Conservation (phyloP, 2,797 vertebrate genomes). For the Anabas testudineus region DNA sequence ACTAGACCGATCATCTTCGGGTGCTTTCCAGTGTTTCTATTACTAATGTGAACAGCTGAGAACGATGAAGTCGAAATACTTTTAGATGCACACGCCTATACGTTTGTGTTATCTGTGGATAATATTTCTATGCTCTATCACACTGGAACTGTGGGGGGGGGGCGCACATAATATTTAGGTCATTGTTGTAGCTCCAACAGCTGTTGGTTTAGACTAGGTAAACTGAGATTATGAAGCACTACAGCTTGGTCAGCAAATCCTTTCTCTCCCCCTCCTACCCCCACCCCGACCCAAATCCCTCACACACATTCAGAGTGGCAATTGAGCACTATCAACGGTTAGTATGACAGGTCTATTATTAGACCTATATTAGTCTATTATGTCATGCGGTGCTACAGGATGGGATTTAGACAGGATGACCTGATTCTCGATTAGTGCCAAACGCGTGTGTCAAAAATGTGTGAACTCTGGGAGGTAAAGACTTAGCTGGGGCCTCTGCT, state of each 20-base stretch:
- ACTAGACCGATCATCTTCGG: not conserved
- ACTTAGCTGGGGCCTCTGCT: constrained; percentile 52
- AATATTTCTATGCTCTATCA: too few species aligned
- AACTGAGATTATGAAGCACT: constrained; percentile 74
- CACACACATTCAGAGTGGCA: constrained; percentile 39
- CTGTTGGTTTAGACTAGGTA: constrained; percentile 72
- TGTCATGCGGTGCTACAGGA: constrained; percentile 47
- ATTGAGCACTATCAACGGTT: constrained; percentile 7
- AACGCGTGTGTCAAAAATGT: constrained; percentile 18
- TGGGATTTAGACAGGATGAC: constrained; percentile 46
- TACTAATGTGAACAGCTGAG: too few species aligned
- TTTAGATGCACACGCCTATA: too few species aligned
- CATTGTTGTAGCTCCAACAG: constrained; percentile 67
- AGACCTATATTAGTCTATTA: constrained; percentile 30
- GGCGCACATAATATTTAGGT: constrained; percentile 76
- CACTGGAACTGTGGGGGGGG: not conserved
- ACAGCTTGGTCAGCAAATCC: constrained; percentile 62
- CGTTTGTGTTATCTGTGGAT: too few species aligned
- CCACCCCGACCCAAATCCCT: constrained; percentile 53
- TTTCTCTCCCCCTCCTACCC: not conserved
- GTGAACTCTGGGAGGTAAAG: not conserved
- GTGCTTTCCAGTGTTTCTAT: too few species aligned
- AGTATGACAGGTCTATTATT: constrained; percentile 4
- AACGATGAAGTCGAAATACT: too few species aligned
- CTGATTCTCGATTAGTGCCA: constrained; percentile 44